Base-by-base conservation (phyloP, 2,797 vertebrate genomes). In the Chiroxiphia lanceolata region DNA sequence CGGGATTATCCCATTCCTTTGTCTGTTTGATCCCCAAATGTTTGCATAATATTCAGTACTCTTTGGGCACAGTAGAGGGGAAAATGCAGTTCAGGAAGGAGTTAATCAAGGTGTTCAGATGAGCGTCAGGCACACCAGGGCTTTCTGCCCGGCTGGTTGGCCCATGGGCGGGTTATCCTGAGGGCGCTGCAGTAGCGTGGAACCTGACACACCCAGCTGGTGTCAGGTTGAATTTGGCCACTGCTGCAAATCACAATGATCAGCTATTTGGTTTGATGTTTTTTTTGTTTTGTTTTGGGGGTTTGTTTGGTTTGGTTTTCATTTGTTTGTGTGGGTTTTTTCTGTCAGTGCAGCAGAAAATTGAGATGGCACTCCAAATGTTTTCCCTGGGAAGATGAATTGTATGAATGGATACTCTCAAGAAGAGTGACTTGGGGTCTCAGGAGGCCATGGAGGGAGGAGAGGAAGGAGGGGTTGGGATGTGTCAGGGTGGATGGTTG, bases 131-230 rank as follows among this genome's bases (percentile, higher is more conserved):
- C 54, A 13, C 0, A 1, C 26, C 9, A 33, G 83, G 83, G 33
- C 92, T 70, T 83, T 93, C 53, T 92, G 69, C 80, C 69, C 3
- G 0, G 6, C 65, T 60, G 60, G 0, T 38, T 59, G 0, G 0
- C 34, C 29, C 9, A 2, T 7, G 68, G 64, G 61, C 5, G 1
- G 19, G 54, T 50, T 25, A 2, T 33, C 14, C 1, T 13, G 5
- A 1, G 44, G 59, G 40, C 57, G 54, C 2, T 61, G 15, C 26
- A 5, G 51, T 0, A 47, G 13, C 65, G 80, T 64, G 54, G 36
- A 68, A 31, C 29, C 42, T 8, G 53, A 19, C 27, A 17, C 23
- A 23, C 40, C 44, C 48, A 23, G 48, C 57, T 45, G 38, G 18
- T 68, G 65, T 60, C 54, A 31, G 50, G 13, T 22, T 27, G 40